Conservation (phyloP, 2,888 invertebrate species). For the Acheta domesticus region DNA sequence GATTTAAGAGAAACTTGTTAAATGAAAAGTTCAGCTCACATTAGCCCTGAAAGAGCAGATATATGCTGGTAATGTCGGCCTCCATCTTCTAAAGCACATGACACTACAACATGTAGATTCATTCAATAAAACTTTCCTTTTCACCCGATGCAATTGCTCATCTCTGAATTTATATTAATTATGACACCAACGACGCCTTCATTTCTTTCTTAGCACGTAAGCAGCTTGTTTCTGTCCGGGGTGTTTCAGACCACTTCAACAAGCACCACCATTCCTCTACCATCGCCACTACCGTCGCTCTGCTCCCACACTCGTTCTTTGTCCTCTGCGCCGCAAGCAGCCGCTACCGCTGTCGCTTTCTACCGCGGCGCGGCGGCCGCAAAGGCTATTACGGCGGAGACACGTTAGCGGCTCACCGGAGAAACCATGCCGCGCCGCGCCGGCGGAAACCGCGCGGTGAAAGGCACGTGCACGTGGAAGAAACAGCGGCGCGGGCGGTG, state of each 20-base stretch:
- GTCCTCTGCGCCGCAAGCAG: background rate
- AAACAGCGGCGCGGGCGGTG: background rate
- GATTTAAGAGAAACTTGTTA: too few species aligned
- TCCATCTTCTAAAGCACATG: too few species aligned
- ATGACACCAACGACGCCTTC: too few species aligned
- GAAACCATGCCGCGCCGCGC: background rate
- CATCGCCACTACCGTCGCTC: background rate
- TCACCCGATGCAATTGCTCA: too few species aligned
- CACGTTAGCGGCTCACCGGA: background rate
- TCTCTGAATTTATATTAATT: too few species aligned
- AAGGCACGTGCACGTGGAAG: background rate
- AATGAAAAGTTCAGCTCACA: accelerated
- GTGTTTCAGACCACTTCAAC: background rate
- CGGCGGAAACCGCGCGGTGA: background rate
- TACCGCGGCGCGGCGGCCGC: background rate
- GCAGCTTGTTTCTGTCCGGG: background rate
- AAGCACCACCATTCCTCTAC: too few species aligned
- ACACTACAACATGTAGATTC: too few species aligned
- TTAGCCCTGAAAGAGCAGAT: too few species aligned
- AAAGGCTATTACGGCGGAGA: background rate
- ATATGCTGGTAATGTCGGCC: too few species aligned
- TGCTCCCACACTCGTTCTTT: background rate
- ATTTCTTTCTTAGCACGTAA: too few species aligned
- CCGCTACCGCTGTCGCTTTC: background rate
- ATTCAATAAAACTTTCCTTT: too few species aligned